phyloP scores from a whole-genome alignment of 2,888 invertebrate genomes.

The Heliconius aoede region DNA sequence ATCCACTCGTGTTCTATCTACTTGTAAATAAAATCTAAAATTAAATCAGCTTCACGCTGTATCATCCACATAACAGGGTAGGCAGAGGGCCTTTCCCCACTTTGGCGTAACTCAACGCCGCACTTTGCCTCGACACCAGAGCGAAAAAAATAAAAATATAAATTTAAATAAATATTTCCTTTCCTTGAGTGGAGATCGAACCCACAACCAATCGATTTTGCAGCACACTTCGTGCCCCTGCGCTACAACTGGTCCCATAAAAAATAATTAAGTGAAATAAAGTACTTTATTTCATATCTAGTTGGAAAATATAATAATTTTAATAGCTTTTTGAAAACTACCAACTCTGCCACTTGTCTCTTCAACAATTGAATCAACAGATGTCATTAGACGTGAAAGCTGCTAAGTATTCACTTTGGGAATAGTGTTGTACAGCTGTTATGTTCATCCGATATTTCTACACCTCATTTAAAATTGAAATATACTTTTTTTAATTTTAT shows the following conservation, averaged over 20 bases:
- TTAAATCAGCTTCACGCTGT: too few species aligned
- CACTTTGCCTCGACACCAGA: too few species aligned
- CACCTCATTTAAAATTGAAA: conserved; percentile 10
- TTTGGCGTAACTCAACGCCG: too few species aligned
- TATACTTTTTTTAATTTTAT: not conserved
- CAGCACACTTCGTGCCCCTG: too few species aligned
- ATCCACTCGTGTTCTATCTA: not conserved
- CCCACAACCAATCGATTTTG: too few species aligned
- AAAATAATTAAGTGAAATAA: not conserved
- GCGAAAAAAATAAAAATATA: too few species aligned
- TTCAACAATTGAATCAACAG: conserved; percentile 29
- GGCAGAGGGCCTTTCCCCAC: too few species aligned
- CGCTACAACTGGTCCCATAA: too few species aligned
- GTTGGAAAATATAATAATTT: not conserved
- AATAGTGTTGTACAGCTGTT: conserved; percentile 21
- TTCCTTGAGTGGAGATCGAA: too few species aligned
- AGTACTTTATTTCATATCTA: not conserved
- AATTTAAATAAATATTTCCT: too few species aligned
- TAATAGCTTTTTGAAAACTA: conserved; percentile 2
- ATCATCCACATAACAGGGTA: too few species aligned
- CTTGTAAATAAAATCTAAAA: too few species aligned
- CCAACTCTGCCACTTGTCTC: conserved; percentile 11
- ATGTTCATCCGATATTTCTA: not conserved
- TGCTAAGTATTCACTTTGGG: conserved; percentile 6
- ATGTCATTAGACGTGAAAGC: conserved; percentile 23